Evolutionary conservation across 2,888 invertebrate genomes (phyloP).

Genomic region (Lithosia quadra): DNA sequence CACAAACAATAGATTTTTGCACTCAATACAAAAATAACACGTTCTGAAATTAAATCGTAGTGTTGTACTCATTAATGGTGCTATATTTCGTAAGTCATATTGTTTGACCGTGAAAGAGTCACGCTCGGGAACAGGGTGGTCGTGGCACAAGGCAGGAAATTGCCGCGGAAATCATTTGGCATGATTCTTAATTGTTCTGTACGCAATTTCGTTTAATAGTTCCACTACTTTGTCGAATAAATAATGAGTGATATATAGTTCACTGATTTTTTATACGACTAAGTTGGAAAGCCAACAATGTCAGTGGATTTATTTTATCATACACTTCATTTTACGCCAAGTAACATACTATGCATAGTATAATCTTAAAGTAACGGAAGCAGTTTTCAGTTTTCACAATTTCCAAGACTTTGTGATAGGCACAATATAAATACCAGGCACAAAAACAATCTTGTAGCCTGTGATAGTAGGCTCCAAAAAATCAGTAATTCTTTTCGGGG

Average conservation of each 20-base stretch:
- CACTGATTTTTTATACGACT: neutral
- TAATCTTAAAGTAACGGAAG: too few species aligned
- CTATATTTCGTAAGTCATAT: slow-evolving; percentile 49
- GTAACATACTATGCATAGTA: too few species aligned
- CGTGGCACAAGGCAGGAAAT: slow-evolving; percentile 40
- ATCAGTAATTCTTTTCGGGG: too few species aligned
- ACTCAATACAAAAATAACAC: slow-evolving; percentile 37
- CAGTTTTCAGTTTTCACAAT: too few species aligned
- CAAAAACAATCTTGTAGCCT: too few species aligned
- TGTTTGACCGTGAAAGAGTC: slow-evolving; percentile 50
- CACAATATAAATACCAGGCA: too few species aligned
- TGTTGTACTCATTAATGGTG: slow-evolving; percentile 40
- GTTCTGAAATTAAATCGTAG: slow-evolving; percentile 42
- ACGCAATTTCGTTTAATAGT: slow-evolving; percentile 15
- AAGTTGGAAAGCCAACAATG: neutral
- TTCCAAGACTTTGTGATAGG: too few species aligned
- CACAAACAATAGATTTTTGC: slow-evolving; percentile 35
- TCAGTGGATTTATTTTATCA: neutral
- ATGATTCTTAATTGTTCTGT: slow-evolving; percentile 30
- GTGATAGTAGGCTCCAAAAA: too few species aligned
- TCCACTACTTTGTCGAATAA: slow-evolving; percentile 15
- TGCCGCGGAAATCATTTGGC: slow-evolving; percentile 47
- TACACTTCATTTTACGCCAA: too few species aligned
- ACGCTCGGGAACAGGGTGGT: slow-evolving; percentile 34
- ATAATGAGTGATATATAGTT: slow-evolving; percentile 8